phyloP scores from a whole-genome alignment of 2,888 invertebrate species.

The Heterodera filipjevi region DNA sequence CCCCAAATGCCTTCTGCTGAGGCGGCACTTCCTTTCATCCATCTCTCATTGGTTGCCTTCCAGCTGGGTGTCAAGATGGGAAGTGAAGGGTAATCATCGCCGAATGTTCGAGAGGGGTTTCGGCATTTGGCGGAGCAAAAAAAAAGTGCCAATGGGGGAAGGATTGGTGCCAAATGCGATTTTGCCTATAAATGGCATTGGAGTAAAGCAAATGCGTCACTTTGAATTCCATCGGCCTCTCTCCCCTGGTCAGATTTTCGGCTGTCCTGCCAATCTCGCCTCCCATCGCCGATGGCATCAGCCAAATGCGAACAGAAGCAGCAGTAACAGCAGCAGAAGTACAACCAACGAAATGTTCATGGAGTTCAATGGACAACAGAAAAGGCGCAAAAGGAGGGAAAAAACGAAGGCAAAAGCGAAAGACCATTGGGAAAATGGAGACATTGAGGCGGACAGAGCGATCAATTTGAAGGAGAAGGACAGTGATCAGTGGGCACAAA shows the following conservation, averaged over 20 bases:
- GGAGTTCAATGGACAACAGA: not conserved
- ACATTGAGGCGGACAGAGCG: not conserved
- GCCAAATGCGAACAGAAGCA: constrained; percentile 68
- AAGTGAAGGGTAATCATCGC: not conserved
- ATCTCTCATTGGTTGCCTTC: constrained; percentile 1
- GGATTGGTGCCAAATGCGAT: not conserved
- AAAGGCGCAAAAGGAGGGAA: not conserved
- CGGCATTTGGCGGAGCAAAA: not conserved
- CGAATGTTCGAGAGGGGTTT: not conserved
- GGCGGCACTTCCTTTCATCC: no score
- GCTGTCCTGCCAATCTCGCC: constrained; percentile 96
- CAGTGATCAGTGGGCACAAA: no score
- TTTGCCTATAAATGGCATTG: no score
- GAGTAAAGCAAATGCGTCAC: no score
- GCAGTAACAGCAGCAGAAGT: no score
- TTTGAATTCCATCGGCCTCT: not conserved
- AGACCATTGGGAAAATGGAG: not conserved
- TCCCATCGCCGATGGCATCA: constrained; percentile 98
- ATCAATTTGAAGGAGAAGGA: no score
- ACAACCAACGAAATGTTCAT: not conserved
- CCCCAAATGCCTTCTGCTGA: not conserved
- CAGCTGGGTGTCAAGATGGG: constrained; percentile 24
- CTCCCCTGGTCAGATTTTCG: constrained; percentile 75
- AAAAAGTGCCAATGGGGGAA: not conserved
- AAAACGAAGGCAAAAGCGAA: not conserved